These are phyloP conservation scores for Acridotheres tristis DNA, from an alignment of 2,797 vertebrate genomes.

Conservation along the genomic window DNA sequence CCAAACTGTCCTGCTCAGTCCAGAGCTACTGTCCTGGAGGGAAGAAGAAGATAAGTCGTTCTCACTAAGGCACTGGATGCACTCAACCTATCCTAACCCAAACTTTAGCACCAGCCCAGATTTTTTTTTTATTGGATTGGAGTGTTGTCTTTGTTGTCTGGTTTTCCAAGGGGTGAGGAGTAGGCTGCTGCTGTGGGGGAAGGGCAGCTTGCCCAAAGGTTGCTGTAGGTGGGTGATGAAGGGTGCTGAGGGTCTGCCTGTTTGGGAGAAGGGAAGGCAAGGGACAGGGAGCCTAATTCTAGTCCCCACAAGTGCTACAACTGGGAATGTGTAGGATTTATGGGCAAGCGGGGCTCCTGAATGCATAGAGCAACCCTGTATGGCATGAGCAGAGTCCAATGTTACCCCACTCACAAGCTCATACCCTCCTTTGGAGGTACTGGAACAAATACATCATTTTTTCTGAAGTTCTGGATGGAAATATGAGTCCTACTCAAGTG, in stretches of 20 bases:
- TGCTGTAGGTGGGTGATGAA: not conserved
- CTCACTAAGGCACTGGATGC: not conserved
- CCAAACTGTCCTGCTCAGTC: not conserved
- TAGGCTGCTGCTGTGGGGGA: not conserved
- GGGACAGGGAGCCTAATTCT: not conserved
- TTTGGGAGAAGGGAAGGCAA: not conserved
- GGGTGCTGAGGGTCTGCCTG: not conserved
- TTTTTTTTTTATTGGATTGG: not conserved
- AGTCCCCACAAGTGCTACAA: not conserved
- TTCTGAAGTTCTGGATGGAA: not conserved
- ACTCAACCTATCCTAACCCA: not conserved
- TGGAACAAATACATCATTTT: not conserved
- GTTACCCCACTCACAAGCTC: accelerated
- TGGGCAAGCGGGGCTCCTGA: not conserved
- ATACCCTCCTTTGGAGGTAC: not conserved
- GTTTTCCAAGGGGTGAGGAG: not conserved
- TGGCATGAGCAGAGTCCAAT: accelerated
- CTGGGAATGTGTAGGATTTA: not conserved
- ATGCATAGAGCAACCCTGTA: not conserved
- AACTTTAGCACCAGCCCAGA: not conserved
- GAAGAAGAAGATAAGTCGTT: not conserved
- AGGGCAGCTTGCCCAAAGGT: not conserved
- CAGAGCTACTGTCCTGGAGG: slow-evolving; percentile 2
- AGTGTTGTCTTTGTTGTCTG: not conserved
- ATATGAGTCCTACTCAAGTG: not conserved